Base-by-base conservation (phyloP, 2,113 vertebrate species). In the Leptodactylus fuscus region DNA sequence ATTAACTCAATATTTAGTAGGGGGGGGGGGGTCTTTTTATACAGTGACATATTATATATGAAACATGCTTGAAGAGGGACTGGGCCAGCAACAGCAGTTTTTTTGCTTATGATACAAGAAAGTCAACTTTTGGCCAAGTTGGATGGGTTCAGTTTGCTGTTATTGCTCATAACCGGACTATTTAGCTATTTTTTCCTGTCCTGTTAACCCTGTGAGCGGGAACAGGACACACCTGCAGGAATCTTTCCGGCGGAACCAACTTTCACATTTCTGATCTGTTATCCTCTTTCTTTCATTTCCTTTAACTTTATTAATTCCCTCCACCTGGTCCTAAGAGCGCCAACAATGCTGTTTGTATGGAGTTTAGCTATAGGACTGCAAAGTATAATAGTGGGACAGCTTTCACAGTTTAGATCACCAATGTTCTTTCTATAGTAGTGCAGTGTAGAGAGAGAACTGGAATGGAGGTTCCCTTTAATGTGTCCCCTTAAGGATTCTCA, bases 171-270 rank as follows among this genome's bases (percentile, higher is more conserved):
- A 81, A 86, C n/a, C 48, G 10, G 82, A 90, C 74, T 88, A 77
- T 62, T 89, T 85, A 71, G 88, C 88, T 93, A 78, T 90, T 91
- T 92, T 91, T 93, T 93, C 92, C 92, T 92, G 92, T 91, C 90
- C 87, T 88, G 90, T 85, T 92, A 62, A 67, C 12, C 67, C 76
- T 85, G 88, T 88, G 71, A 86, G 88, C 41, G 3, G 0, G 58
- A 89, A 92, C 92, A 93, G 92, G 92, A 93, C 92, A 80, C 92
- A 93, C 92, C 92, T 93, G 92, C 91, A 93, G 90, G 91, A 92
- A 93, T 91, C 90, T 60, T 81, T 79, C 49, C n/a, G 51, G 18
- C 67, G 38, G 67, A 81, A 86, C 49, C 77, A 80, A 86, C 62
- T 85, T 85, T 85, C 44, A 79, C 65, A 67, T 44, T 51, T 32